These are phyloP conservation scores for Coenobita brevimanus DNA, from an alignment of 1,140 invertebrate species.

Conservation along the genomic window DNA sequence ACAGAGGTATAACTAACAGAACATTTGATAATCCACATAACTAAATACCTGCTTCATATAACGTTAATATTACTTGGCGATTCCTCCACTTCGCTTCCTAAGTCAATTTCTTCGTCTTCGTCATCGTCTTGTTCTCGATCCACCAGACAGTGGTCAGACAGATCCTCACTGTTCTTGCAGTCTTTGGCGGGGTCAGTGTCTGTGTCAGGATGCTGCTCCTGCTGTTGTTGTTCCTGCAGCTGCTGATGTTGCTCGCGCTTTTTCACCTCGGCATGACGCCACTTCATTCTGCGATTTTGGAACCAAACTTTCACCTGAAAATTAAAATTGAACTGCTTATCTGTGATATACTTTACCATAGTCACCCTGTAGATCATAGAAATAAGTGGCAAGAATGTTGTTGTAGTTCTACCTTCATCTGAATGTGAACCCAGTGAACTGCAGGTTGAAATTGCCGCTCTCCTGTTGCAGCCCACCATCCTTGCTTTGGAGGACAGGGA, in stretches of 20 bases:
- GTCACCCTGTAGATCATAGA: no score
- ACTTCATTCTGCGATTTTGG: slow-evolving; percentile 95
- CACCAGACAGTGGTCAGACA: no score
- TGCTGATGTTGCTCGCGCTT: slow-evolving; percentile 56
- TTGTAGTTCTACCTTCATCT: no score
- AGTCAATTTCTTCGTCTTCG: slow-evolving; percentile 7
- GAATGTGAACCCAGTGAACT: no score
- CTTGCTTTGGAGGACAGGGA: no score
- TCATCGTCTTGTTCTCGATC: slow-evolving; percentile 8
- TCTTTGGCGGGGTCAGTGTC: background rate
- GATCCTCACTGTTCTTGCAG: background rate
- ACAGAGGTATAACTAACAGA: no score
- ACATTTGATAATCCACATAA: no score
- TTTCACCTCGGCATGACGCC: slow-evolving; percentile 79
- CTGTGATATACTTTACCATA: no score
- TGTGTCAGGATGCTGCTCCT: background rate
- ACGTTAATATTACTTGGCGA: background rate
- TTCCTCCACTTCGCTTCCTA: background rate
- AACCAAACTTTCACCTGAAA: slow-evolving; percentile 93
- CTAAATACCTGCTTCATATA: background rate
- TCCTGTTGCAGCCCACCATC: no score
- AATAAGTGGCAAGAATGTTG: no score
- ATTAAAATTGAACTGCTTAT: background rate
- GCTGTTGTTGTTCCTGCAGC: slow-evolving; percentile 22
- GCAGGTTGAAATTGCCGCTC: no score